Percentiles rank a stretch among this genome's conserved stretches.
Evolutionary conservation across 2,113 vertebrate species (phyloP).

Genomic region (Crotalus horridus): DNA sequence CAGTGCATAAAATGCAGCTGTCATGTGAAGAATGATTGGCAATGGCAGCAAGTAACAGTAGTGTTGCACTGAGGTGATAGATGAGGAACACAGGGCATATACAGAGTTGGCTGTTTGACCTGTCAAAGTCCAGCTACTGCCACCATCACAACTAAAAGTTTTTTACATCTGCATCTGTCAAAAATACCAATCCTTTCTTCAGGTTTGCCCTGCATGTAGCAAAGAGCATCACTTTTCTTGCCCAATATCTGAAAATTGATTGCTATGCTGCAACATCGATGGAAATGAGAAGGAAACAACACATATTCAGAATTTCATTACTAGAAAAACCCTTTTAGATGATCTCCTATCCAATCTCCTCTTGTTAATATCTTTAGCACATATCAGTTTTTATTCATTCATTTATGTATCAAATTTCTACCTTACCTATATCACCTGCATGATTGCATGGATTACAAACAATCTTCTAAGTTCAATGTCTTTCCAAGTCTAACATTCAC

Average conservation of each 20-base stretch:
- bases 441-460: background rate
- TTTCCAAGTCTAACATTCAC: background rate
- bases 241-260: background rate
- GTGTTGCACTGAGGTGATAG: background rate
- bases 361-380: background rate
- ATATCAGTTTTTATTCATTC: background rate
- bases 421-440: background rate
- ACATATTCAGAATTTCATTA: background rate
- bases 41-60: background rate
- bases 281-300: background rate
- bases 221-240: background rate
- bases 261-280: accelerated
- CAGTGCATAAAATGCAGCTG: background rate
- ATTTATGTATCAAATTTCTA: background rate
- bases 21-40: background rate
- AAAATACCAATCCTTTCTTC: background rate
- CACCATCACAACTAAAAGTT: background rate
- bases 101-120: background rate
- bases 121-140: background rate
- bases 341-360: background rate
- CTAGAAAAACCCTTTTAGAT: slow-evolving; percentile 14
- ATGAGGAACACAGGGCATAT: background rate
- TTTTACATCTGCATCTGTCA: background rate
- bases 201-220: background rate
- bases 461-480: accelerated